These are phyloP conservation scores for Zele albiditarsus DNA, from an alignment of 2,888 invertebrate species.

Conservation along the genomic window DNA sequence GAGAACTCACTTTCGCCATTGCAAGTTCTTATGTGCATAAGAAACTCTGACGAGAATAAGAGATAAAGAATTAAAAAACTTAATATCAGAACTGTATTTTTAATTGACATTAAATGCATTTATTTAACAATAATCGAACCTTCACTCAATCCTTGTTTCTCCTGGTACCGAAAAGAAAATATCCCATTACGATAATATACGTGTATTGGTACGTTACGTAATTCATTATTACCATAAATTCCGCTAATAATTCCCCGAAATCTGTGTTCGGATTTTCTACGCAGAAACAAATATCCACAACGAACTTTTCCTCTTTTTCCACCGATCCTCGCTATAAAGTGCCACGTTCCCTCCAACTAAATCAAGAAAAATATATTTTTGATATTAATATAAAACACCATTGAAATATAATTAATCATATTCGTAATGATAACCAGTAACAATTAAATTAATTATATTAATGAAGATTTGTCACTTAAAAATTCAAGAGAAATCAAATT, in stretches of 20 bases:
- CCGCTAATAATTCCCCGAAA: background rate
- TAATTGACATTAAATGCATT: no score
- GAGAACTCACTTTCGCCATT: background rate
- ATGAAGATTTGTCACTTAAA: no score
- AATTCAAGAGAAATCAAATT: no score
- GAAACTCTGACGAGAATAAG: background rate
- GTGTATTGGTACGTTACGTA: background rate
- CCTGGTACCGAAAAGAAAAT: no score
- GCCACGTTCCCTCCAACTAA: background rate
- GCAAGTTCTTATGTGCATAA: background rate
- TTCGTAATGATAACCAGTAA: background rate
- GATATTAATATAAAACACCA: background rate
- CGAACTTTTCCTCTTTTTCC: background rate
- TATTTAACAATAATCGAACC: no score
- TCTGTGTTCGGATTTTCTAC: background rate
- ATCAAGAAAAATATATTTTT: background rate
- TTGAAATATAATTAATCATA: background rate
- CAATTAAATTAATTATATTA: no score
- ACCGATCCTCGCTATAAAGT: background rate
- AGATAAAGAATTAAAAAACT: background rate
- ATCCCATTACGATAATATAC: no score
- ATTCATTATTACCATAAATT: background rate
- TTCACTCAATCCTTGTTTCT: no score
- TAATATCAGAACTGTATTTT: background rate
- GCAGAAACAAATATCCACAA: background rate